Conservation (phyloP, 2,797 vertebrate genomes). For the Anabacerthia variegaticeps region DNA sequence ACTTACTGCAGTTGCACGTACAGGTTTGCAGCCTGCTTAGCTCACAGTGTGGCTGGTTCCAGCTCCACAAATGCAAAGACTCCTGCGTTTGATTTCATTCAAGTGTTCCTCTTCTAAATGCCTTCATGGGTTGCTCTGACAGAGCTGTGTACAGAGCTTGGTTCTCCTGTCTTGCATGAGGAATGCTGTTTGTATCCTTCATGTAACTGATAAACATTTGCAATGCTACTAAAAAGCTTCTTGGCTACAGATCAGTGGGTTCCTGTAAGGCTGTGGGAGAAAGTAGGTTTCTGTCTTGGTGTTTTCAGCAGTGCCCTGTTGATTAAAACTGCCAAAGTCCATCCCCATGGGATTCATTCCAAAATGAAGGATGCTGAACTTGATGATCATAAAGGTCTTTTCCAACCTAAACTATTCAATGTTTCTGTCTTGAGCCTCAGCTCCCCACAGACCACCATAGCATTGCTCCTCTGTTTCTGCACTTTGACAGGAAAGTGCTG, state of each 20-base stretch:
- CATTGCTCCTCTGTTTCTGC: background rate
- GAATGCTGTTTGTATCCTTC: background rate
- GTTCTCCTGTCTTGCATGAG: background rate
- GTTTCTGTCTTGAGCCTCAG: background rate
- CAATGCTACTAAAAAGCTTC: background rate
- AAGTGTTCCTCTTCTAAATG: background rate
- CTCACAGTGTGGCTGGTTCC: background rate
- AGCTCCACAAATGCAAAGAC: background rate
- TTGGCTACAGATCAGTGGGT: background rate
- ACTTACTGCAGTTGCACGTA: background rate
- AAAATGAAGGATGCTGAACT: background rate
- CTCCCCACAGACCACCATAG: background rate
- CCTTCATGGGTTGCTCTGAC: background rate
- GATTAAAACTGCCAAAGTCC: background rate
- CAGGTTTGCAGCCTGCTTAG: background rate
- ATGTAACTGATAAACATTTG: background rate
- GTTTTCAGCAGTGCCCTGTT: background rate
- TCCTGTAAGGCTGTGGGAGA: background rate
- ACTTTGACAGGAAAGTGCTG: background rate
- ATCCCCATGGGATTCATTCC: background rate
- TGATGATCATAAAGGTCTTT: background rate
- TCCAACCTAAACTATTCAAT: background rate
- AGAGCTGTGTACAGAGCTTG: fast-evolving
- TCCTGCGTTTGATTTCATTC: background rate
- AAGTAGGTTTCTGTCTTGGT: background rate